These are phyloP conservation scores for Drosophila putrida DNA, from an alignment of 2,888 invertebrate genomes.

Conservation along the genomic window DNA sequence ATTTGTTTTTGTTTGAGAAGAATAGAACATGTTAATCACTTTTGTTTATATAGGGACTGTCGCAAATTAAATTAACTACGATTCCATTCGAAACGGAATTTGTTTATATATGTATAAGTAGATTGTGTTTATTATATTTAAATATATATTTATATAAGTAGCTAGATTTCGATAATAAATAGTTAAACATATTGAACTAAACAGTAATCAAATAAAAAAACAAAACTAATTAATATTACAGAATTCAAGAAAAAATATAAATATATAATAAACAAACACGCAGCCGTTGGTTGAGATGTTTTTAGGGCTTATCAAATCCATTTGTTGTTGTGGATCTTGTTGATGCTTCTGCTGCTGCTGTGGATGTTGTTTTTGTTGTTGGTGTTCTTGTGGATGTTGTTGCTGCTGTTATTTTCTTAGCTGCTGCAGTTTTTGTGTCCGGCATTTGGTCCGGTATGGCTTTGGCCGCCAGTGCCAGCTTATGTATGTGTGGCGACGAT, in stretches of 20 bases:
- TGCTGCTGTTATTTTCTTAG: constrained; percentile 28
- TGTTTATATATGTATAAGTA: constrained; percentile 28
- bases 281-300: constrained; percentile 23
- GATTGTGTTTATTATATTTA: constrained; percentile 50
- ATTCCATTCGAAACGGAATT: constrained; percentile 44
- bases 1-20: constrained; percentile 27
- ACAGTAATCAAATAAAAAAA: constrained; percentile 76
- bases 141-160: constrained; percentile 62
- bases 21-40: constrained; percentile 69
- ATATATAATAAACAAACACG: constrained; percentile 27
- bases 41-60: constrained; percentile 68
- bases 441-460: constrained; percentile 63
- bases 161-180: constrained; percentile 76
- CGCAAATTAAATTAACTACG: constrained; percentile 76
- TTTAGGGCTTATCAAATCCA: constrained; percentile 26
- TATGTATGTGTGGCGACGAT: constrained; percentile 83
- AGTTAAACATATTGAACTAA: constrained; percentile 78
- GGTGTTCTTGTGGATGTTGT: constrained; percentile 21
- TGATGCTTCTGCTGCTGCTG: constrained; percentile 24
- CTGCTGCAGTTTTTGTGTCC: constrained; percentile 47
- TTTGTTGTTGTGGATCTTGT: constrained; percentile 28
- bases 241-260: constrained; percentile 41
- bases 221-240: constrained; percentile 75
- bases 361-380: constrained; percentile 16
- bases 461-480: constrained; percentile 73